Conservation (phyloP, 2,888 invertebrate genomes). For the Eudasyphora cyanicolor region DNA sequence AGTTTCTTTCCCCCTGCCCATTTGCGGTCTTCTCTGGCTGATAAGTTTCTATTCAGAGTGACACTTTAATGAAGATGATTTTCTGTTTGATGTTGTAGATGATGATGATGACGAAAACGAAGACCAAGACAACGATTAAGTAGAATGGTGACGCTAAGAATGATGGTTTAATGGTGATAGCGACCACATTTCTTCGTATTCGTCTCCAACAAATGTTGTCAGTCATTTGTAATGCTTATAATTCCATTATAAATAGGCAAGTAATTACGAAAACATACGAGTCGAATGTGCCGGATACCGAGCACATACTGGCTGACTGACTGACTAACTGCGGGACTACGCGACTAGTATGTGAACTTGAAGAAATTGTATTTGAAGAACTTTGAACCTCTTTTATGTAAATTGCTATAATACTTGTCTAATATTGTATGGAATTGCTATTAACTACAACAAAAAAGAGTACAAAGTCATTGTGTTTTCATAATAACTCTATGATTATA, state of each 20-base stretch:
- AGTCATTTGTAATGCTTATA: slow-evolving; percentile 29
- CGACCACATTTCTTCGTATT: neutral
- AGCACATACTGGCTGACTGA: neutral
- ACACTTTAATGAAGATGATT: slow-evolving; percentile 44
- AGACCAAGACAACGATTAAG: neutral
- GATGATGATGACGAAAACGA: slow-evolving; percentile 12
- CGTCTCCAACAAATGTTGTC: slow-evolving; percentile 14
- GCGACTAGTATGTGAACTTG: slow-evolving; percentile 9
- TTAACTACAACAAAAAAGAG: neutral
- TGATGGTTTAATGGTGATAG: neutral
- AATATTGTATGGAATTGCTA: neutral
- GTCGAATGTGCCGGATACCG: too few relatives aligned
- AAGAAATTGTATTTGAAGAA: neutral
- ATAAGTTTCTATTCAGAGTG: slow-evolving; percentile 10
- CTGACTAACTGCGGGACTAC: neutral
- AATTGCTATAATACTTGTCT: neutral
- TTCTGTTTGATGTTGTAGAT: slow-evolving; percentile 20
- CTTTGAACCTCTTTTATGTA: slow-evolving; percentile 13
- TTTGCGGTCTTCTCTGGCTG: too few relatives aligned
- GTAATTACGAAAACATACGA: neutral
- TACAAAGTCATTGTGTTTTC: neutral
- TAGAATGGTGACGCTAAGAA: neutral
- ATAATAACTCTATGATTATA: neutral
- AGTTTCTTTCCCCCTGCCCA: neutral
- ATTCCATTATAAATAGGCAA: slow-evolving; percentile 13